Evolutionary conservation across 64 coral and sea anemone species (phyloP), one percentile per base, ranked within the genome.

Genomic region (Orbicella faveolata): DNA sequence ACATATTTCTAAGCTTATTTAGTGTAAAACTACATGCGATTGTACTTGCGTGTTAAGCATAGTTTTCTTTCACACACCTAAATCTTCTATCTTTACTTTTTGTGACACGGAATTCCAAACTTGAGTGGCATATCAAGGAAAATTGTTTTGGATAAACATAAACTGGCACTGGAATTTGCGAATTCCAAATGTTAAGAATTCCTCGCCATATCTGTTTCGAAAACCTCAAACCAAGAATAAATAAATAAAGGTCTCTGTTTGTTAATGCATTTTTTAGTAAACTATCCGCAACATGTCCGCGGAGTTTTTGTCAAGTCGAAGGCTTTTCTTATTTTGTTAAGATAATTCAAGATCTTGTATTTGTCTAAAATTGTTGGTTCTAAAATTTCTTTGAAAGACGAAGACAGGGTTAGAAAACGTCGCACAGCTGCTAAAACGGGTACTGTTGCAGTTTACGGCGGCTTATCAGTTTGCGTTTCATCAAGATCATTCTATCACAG

Each of bases 221-320:
- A 72, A 72, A 85, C 82, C 82, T 85, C 65, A 72, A 85, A 78
- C 39, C 67, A 70, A 70, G 25, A 70, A 70, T 70, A 85, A 85
- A 85, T 72, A 85, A 85, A 85, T 73, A 33, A 30, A 52, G 36
- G 12, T 73, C 41, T 69, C 65, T 72, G 62, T 44, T 67, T 66
- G 62, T 70, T 20, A 33, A 72, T 73, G 82, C 37, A 85, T 70
- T 72, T 41, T 23, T 9, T 13, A 36, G 16, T 73, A 41, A 72
- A 73, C 82, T 85, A 30, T 72, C 20, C 65, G 1, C 81, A 85
- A 85, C 36, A 67, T 83, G 81, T 41, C 37, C 25, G 33, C 4
- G 34, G 16, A 66, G 6, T 21, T 72, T 68, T 84, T 52, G 6
- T 25, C 65, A 21, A 11, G 8, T 83, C 36, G 23, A 15, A 73